Conservation (phyloP, 2,888 invertebrate genomes). For the Trichogramma dendrolimi region DNA sequence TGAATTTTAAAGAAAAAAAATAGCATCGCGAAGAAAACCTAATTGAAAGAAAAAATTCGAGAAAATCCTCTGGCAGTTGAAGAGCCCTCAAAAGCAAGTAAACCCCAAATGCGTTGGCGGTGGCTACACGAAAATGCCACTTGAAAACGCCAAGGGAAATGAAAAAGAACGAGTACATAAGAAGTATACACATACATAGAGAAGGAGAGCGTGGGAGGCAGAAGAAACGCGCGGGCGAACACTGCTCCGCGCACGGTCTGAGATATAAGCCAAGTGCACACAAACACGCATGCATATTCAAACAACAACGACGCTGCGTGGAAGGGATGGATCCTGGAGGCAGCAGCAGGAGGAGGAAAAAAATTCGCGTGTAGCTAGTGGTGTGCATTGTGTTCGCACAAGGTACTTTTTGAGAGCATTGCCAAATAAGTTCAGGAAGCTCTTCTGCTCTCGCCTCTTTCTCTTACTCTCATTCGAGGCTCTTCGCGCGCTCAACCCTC, state of each 20-base stretch:
- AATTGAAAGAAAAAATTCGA: slow-evolving; percentile 16
- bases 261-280: slow-evolving; percentile 18
- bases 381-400: slow-evolving; percentile 7
- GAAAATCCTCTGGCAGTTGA: slow-evolving; percentile 9
- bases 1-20: not conserved
- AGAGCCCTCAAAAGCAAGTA: slow-evolving; percentile 15
- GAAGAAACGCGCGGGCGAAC: not conserved
- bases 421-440: slow-evolving; percentile 27
- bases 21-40: not conserved
- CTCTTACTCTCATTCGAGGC: not conserved
- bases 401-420: slow-evolving; percentile 24
- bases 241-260: not conserved
- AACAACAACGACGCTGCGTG: too few relatives aligned
- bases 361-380: slow-evolving; percentile 9
- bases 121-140: slow-evolving; percentile 5
- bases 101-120: slow-evolving; percentile 4
- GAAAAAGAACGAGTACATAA: slow-evolving; percentile 1
- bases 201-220: not conserved
- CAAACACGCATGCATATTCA: not conserved
- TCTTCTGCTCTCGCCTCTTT: not conserved
- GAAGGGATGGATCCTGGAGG: not conserved
- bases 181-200: slow-evolving; percentile 4
- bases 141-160: not conserved
- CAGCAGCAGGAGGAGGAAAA: slow-evolving; percentile 5
- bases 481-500: not conserved